phyloP scores from a whole-genome alignment of 1,140 invertebrate genomes.

The Bradynema listronoti region DNA sequence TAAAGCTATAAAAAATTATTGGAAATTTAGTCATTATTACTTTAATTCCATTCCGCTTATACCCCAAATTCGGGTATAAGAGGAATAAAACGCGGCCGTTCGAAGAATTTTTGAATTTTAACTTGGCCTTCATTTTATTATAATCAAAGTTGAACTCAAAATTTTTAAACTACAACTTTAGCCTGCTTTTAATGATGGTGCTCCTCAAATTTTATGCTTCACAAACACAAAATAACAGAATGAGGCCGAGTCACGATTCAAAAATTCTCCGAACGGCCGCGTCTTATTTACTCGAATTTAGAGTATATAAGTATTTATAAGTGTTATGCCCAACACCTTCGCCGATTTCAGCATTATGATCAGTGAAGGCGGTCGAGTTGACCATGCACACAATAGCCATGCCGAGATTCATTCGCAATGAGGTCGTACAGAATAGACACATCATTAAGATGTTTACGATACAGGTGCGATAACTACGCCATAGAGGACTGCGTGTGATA shows the following conservation, averaged over 20 bases:
- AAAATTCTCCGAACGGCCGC: neutral
- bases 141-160: too few species aligned
- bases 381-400: constrained; percentile 33
- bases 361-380: constrained; percentile 24
- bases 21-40: neutral
- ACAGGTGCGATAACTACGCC: too few species aligned
- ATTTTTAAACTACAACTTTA: too few species aligned
- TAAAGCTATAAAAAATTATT: neutral
- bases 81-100: too few species aligned
- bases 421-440: constrained; percentile 14
- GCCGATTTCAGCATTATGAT: too few species aligned
- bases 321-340: neutral
- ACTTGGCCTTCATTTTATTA: too few species aligned
- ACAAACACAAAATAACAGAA: constrained; percentile 11
- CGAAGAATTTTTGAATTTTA: too few species aligned
- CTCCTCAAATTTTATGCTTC: neutral
- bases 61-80: too few species aligned
- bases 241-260: neutral
- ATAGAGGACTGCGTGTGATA: too few species aligned
- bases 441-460: constrained; percentile 14
- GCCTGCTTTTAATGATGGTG: neutral
- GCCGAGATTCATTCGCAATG: constrained; percentile 22
- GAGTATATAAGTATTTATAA: neutral
- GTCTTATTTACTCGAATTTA: neutral
- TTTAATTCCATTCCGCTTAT: neutral